Evolutionary conservation across 2,797 vertebrate species (phyloP).

Genomic region (Hapalemur alaotrensis): DNA sequence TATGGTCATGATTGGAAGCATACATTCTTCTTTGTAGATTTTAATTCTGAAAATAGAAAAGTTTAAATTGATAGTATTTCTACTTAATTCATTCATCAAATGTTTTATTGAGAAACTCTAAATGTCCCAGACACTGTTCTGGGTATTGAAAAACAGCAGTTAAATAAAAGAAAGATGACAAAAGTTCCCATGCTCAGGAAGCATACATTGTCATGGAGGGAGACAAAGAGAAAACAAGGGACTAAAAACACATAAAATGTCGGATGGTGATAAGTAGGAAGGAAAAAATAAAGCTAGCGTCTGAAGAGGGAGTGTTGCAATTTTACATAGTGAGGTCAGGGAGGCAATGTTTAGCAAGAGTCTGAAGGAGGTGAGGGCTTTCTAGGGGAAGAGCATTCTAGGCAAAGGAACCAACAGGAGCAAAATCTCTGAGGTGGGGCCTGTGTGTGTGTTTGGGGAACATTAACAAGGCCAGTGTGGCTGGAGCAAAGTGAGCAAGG

Average conservation of each 20-base stretch:
- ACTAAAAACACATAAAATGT: not conserved
- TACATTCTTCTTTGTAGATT: not conserved
- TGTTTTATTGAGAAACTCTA: not conserved
- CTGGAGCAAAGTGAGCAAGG: not conserved
- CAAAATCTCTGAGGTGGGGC: not conserved
- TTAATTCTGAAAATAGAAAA: conserved; percentile 10
- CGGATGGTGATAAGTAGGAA: not conserved
- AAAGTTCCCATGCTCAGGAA: not conserved
- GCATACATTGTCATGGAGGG: not conserved
- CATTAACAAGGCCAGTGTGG: too few relatives aligned
- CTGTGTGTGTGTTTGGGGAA: not conserved
- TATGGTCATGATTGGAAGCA: not conserved
- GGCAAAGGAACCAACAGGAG: not conserved
- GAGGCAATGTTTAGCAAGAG: not conserved
- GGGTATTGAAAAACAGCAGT: not conserved
- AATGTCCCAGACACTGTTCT: not conserved
- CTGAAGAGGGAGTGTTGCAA: not conserved
- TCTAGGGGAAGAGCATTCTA: not conserved
- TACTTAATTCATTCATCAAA: not conserved
- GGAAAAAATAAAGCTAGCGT: not conserved
- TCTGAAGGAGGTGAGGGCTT: not conserved
- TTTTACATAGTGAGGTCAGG: not conserved
- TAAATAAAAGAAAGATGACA: not conserved
- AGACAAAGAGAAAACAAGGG: not conserved
- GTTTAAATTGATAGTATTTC: conserved; percentile 8